phyloP scores from a whole-genome alignment of 2,113 vertebrate species.

The Oophaga pumilio region DNA sequence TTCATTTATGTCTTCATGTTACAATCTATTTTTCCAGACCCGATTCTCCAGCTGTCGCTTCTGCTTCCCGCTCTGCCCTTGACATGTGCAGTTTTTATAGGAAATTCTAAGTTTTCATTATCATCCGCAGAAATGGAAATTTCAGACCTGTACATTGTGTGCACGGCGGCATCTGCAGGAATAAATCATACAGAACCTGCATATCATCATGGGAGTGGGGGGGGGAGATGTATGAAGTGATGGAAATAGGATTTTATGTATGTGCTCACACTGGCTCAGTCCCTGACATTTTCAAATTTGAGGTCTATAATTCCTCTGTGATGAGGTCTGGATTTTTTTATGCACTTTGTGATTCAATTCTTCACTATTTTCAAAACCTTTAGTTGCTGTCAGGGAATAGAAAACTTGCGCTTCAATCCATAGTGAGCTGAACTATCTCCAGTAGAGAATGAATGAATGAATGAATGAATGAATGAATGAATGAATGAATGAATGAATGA shows the following conservation, averaged over 20 bases:
- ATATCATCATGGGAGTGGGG: background rate
- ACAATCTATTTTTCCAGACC: constrained; percentile 31
- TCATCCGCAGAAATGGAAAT: constrained; percentile 11
- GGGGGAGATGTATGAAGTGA: background rate
- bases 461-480: too few species aligned
- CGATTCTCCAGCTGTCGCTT: constrained; percentile 27
- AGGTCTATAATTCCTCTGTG: background rate
- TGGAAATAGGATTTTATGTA: constrained; percentile 9
- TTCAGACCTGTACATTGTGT: constrained; percentile 5
- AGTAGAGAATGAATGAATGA: too few species aligned
- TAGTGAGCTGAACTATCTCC: too few species aligned
- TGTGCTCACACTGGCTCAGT: background rate
- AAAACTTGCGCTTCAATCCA: background rate
- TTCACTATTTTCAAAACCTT: background rate
- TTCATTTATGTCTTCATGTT: constrained; percentile 47
- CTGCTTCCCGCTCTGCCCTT: constrained; percentile 10
- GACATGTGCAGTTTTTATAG: constrained; percentile 10
- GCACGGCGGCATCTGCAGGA: background rate
- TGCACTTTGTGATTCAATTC: background rate
- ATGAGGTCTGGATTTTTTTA: background rate
- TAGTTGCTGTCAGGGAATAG: background rate
- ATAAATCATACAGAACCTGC: constrained; percentile 4
- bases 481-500: too few species aligned
- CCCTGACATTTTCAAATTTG: background rate
- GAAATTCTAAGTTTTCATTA: constrained; percentile 52